A percentile compares a stretch with the other conserved stretches of the same genome.
phyloP scores from a whole-genome alignment of 2,797 vertebrate species.

The Xiphophorus birchmanni region DNA sequence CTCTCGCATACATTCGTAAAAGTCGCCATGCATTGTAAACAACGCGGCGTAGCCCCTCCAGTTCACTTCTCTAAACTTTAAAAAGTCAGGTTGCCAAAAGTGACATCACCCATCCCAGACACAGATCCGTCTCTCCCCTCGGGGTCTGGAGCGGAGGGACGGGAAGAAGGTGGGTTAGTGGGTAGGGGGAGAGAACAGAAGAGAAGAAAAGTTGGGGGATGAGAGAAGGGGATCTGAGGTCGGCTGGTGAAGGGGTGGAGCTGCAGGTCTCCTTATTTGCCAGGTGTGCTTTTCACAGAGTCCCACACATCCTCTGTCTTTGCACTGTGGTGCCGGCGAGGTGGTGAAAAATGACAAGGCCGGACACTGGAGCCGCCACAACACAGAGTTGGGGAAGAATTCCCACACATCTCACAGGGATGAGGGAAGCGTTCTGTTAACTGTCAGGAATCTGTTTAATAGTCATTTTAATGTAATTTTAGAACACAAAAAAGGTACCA shows the following conservation, averaged over 20 bases:
- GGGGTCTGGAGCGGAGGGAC: constrained; percentile 37
- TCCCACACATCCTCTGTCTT: constrained; percentile 49
- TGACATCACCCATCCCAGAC: constrained; percentile 73
- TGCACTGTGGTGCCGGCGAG: constrained; percentile 40
- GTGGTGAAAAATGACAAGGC: constrained; percentile 70
- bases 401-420: constrained; percentile 66
- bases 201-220: constrained; percentile 30
- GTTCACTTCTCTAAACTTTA: constrained; percentile 61
- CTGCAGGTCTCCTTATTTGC: constrained; percentile 63
- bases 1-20: constrained; percentile 2
- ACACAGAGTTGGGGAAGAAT: constrained; percentile 49
- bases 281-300: constrained; percentile 75
- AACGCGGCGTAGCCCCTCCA: constrained; percentile 36
- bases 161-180: constrained; percentile 50
- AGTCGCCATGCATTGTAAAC: constrained; percentile 44
- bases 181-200: constrained; percentile 10
- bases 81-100: constrained; percentile 55
- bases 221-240: constrained; percentile 35
- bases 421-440: constrained; percentile 6
- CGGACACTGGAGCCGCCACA: constrained; percentile 69
- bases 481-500: not conserved
- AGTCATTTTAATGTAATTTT: not conserved
- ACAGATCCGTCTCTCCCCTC: constrained; percentile 67
- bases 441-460: not conserved
- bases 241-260: constrained; percentile 51